phyloP scores from a whole-genome alignment of 2,888 invertebrate genomes.

The Lycocerus yunnanus region DNA sequence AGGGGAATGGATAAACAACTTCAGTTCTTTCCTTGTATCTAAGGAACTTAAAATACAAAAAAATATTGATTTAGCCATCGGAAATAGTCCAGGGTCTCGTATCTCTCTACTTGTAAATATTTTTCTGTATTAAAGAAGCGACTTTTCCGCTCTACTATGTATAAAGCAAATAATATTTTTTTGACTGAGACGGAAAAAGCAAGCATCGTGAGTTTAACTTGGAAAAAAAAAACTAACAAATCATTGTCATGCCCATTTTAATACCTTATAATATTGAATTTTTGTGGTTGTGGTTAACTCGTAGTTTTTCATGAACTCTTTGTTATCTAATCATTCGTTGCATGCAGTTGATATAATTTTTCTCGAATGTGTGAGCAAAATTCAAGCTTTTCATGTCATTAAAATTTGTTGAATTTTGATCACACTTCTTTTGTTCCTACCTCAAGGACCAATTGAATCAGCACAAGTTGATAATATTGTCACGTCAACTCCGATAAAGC shows the following conservation, averaged over 20 bases:
- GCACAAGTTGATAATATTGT: conserved; percentile 34
- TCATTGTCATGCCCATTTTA: conserved; percentile 52
- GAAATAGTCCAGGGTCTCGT: too few relatives aligned
- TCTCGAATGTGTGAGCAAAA: neutral
- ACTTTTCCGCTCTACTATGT: neutral
- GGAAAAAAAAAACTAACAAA: conserved; percentile 21
- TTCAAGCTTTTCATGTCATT: neutral
- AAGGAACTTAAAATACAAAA: too few relatives aligned
- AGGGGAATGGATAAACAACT: too few relatives aligned
- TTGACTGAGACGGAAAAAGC: neutral
- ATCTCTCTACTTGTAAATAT: neutral
- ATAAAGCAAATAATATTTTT: neutral
- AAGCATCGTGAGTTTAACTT: neutral
- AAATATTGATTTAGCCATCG: too few relatives aligned
- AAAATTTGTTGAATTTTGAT: neutral
- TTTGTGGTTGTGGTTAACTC: conserved; percentile 8
- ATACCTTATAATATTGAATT: conserved; percentile 34
- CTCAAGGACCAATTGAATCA: conserved; percentile 22
- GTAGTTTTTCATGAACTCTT: neutral
- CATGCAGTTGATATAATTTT: neutral
- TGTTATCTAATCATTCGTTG: neutral
- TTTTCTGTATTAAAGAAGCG: too few relatives aligned
- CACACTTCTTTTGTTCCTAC: conserved; percentile 30
- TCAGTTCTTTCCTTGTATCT: too few relatives aligned
- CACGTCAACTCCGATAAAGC: conserved; percentile 43